Conservation (phyloP, 2,797 vertebrate species). For the Setipinna tenuifilis region DNA sequence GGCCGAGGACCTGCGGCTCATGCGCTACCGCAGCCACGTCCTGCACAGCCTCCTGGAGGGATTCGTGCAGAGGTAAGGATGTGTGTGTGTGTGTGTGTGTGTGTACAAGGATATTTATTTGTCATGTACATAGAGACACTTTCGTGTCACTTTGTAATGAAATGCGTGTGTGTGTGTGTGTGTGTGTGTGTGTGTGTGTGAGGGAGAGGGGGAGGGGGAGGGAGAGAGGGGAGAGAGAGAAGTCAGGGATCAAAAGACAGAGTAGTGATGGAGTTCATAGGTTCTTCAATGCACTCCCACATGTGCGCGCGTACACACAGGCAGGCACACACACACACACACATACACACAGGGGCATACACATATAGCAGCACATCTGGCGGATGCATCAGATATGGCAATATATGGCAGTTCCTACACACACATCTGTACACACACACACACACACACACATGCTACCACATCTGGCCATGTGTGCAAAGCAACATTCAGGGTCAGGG, state of each 20-base stretch:
- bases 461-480: neutral
- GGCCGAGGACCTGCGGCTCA: conserved; percentile 89
- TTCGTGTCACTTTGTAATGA: too few species aligned
- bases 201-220: neutral
- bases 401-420: neutral
- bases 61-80: conserved; percentile 94
- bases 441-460: neutral
- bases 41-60: conserved; percentile 95
- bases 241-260: neutral
- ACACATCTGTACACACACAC: neutral
- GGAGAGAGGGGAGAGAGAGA: neutral
- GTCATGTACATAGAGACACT: too few species aligned
- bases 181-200: too few species aligned
- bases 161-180: too few species aligned
- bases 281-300: neutral
- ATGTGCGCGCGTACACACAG: neutral
- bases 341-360: neutral
- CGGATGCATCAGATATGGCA: neutral
- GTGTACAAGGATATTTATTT: too few species aligned
- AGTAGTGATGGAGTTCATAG: neutral
- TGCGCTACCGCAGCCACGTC: conserved; percentile 97
- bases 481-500: neutral
- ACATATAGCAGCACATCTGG: neutral
- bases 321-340: neutral
- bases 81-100: too few species aligned